Percentiles rank a stretch among this genome's conserved stretches.
phyloP scores from a whole-genome alignment of 2,113 vertebrate genomes.

The Halcyon senegalensis region DNA sequence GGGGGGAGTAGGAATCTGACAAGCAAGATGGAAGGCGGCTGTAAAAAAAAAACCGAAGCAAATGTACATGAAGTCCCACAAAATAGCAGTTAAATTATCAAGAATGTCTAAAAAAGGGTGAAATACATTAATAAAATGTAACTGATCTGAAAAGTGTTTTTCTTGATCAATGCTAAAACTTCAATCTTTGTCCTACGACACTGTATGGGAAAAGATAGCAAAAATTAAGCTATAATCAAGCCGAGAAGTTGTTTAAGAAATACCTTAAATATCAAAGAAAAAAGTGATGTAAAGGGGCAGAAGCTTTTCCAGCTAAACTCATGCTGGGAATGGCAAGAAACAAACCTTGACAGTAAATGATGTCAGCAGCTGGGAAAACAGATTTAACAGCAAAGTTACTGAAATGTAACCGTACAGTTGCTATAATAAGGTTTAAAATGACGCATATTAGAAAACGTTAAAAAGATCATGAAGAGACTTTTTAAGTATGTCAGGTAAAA shows the following conservation, averaged over 20 bases:
- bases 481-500: background rate
- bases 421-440: background rate
- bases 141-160: background rate
- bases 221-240: background rate
- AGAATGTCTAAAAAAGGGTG: background rate
- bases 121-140: background rate
- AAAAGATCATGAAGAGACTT: background rate
- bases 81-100: background rate
- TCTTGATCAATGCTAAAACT: background rate
- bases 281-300: background rate
- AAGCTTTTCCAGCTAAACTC: background rate
- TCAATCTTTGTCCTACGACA: background rate
- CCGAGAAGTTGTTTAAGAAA: background rate
- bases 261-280: background rate
- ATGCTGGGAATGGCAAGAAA: background rate
- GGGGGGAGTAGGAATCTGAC: background rate
- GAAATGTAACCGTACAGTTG: background rate
- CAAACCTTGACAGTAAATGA: background rate
- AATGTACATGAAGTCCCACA: background rate
- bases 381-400: background rate
- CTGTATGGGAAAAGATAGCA: background rate
- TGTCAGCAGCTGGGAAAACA: background rate
- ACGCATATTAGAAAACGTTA: background rate
- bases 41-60: background rate
- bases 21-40: background rate